Evolutionary conservation across 2,797 vertebrate species (phyloP).

Genomic region (Ctenopoma multispine): DNA sequence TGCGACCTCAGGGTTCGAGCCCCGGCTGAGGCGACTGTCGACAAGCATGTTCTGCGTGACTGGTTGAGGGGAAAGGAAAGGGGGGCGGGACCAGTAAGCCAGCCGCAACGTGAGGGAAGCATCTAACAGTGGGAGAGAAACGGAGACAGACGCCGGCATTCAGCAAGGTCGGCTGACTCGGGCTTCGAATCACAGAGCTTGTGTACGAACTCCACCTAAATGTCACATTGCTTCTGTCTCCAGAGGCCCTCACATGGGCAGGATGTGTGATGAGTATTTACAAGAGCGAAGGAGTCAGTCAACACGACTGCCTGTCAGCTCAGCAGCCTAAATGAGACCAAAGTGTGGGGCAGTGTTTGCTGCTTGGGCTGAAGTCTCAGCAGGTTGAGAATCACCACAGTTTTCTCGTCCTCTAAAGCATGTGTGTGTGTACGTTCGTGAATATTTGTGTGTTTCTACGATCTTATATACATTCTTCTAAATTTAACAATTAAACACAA

Average conservation of each 20-base stretch:
- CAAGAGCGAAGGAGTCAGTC: slow-evolving; percentile 60
- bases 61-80: slow-evolving; percentile 14
- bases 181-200: slow-evolving; percentile 15
- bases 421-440: neutral
- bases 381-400: slow-evolving; percentile 12
- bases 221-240: slow-evolving; percentile 60
- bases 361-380: slow-evolving; percentile 38
- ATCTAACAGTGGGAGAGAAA: slow-evolving; percentile 36
- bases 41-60: slow-evolving; percentile 65
- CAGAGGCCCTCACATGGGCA: slow-evolving; percentile 41
- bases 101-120: slow-evolving; percentile 19
- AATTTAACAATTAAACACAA: slow-evolving; percentile 46
- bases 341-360: slow-evolving; percentile 15
- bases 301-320: slow-evolving; percentile 51
- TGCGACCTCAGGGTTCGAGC: slow-evolving; percentile 40
- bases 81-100: neutral
- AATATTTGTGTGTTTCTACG: slow-evolving; percentile 10
- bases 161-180: neutral
- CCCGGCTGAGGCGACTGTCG: slow-evolving; percentile 44
- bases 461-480: slow-evolving; percentile 40
- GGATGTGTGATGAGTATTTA: slow-evolving; percentile 64
- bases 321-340: slow-evolving; percentile 28
- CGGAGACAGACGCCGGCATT: slow-evolving; percentile 15
- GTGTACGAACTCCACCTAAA: slow-evolving; percentile 40
- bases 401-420: slow-evolving; percentile 20